Evolutionary conservation across 1,140 invertebrate species (phyloP), one percentile per base, ranked within the genome.

Genomic region (Halesus radiatus): DNA sequence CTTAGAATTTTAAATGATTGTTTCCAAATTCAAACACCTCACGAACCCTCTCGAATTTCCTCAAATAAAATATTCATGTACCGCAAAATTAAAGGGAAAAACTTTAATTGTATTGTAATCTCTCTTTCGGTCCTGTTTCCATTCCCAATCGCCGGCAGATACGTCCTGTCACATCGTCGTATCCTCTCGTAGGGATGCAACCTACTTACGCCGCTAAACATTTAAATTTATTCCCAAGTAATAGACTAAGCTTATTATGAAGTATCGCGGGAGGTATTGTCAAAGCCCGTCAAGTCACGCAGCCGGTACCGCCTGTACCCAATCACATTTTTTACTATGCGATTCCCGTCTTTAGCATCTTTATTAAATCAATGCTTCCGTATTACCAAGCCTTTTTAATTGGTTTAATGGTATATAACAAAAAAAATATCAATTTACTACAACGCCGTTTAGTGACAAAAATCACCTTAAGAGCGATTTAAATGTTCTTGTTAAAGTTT

Each of bases 221-320:
- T 70, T 70, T 45, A 70, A 70, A 70, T 70, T 70, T 70, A 70
- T 70, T 70, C 66, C n/a, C 6, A 8, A 13, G 22, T 45, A 70
- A 70, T 70, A 18, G 37, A 8, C n/a, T 45, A 50, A 50, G 1
- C 32, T 68, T 68, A 45, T 37, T 68, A 68, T 68, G 37, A 45
- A 13, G 37, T 13, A 45, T 45, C 37, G 37, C 37, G 10, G 37
- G 37, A 45, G 37, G 37, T 45, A 45, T 45, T 45, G 64, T 45
- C 66, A 70, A 70, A n/a, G 37, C 16, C 3, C n/a, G 45, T 52
- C 66, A 8, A 45, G 66, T 70, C 66, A 70, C 66, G 66, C 37
- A 50, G 66, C 18, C 52, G 66, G 66, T 70, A 70, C 66, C 66
- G 66, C 5, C 66, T 20, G 32, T 66, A 66, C 62, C 62, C 22